phyloP scores from a whole-genome alignment of 2,113 vertebrate species.

The Daphoenositta chrysoptera region DNA sequence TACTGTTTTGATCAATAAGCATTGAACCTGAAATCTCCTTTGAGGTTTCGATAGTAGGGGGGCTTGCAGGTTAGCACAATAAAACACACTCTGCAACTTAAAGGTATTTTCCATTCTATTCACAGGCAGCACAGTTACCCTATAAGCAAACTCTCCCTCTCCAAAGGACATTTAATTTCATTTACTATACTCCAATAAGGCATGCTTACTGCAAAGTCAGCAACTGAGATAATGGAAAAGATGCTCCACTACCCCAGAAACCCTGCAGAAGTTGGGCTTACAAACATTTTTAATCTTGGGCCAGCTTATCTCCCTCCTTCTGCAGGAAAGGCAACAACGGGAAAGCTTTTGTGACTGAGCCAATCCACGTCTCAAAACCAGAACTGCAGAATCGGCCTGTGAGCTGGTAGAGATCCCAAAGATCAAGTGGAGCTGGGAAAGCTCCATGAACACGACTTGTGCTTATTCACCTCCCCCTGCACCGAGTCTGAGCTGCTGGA shows the following conservation, averaged over 20 bases:
- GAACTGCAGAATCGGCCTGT: neutral
- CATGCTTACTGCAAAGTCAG: neutral
- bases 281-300: rapidly evolving
- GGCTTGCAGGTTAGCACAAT: neutral
- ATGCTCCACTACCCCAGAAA: neutral
- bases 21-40: neutral
- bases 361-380: neutral
- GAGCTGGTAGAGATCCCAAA: neutral
- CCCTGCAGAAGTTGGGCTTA: neutral
- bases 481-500: neutral
- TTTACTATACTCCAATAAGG: neutral
- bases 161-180: neutral
- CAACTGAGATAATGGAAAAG: neutral
- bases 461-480: neutral
- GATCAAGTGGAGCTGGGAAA: neutral
- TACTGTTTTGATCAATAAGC: neutral
- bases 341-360: neutral
- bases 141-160: neutral
- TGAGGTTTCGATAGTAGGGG: neutral
- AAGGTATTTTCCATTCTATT: neutral
- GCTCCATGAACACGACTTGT: rapidly evolving
- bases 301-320: neutral
- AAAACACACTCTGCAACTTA: neutral
- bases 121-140: neutral
- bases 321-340: neutral